Percentiles rank a stretch among this genome's conserved stretches.
These are phyloP conservation scores for Ptychochromis oligacanthus DNA, from an alignment of 2,113 vertebrate genomes.

Conservation along the genomic window DNA sequence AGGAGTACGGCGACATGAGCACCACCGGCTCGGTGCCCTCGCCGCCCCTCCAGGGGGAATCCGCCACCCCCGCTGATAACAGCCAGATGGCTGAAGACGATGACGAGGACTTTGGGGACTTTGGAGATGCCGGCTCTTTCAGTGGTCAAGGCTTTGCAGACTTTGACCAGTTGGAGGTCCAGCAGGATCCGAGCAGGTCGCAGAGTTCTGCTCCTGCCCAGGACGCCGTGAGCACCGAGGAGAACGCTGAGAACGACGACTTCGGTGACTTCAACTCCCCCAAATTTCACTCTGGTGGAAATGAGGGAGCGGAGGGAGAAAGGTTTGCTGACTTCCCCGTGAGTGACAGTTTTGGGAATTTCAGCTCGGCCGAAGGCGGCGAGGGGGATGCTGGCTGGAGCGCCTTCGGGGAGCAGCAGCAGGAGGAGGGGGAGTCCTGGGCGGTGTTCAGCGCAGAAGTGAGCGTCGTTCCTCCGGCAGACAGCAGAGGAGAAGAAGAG, in stretches of 20 bases:
- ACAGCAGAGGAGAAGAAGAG: constrained; percentile 60
- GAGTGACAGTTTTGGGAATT: constrained; percentile 91
- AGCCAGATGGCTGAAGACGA: constrained; percentile 68
- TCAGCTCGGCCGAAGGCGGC: constrained; percentile 81
- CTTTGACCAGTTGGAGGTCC: constrained; percentile 71
- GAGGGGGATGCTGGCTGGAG: constrained; percentile 82
- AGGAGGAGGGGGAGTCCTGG: constrained; percentile 85
- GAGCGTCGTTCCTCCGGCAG: constrained; percentile 45
- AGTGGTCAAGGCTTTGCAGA: constrained; percentile 73
- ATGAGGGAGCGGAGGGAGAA: constrained; percentile 14
- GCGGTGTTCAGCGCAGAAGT: constrained; percentile 86
- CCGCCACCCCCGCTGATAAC: constrained; percentile 65
- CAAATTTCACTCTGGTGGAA: constrained; percentile 51
- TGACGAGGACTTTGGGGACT: constrained; percentile 85
- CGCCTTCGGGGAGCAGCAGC: constrained; percentile 84
- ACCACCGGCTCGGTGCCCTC: constrained; percentile 80
- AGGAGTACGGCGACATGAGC: constrained; percentile 89
- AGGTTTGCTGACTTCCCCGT: constrained; percentile 77
- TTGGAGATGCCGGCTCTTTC: constrained; percentile 79
- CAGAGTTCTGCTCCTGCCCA: not conserved
- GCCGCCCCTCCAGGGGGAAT: constrained; percentile 64
- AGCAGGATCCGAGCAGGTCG: not conserved
- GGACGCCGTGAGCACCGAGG: constrained; percentile 20
- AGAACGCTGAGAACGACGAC: constrained; percentile 78
- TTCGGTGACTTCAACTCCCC: constrained; percentile 86